Base-by-base conservation (phyloP, 2,113 vertebrate genomes). In the Spea multiplicata region DNA sequence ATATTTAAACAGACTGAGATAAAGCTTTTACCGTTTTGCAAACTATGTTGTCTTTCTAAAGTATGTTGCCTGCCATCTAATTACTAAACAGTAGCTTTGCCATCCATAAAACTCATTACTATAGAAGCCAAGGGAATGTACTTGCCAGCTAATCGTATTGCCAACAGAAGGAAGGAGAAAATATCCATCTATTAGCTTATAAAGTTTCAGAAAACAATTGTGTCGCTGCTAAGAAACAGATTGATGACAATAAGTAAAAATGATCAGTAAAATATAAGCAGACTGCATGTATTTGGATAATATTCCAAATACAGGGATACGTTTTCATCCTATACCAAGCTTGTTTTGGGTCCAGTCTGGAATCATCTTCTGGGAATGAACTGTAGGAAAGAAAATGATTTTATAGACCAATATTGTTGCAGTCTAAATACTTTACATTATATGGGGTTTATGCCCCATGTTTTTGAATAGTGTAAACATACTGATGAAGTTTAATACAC, bases 91-190 rank as follows among this genome's bases (percentile, higher is more conserved):
- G 74, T 64, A 67, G 71, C 78, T 74, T 62, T 74, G 78, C 78
- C 71, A 74, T 80, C 78, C 65, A 80, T 80, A 80, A 80, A 80
- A 80, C 78, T 48, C 78, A 80, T 80, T 68, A 80, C 78, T 68
- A 62, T 46, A 47, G 64, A 67, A 80, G 78, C 71, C 78, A 74
- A 62, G 73, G 46, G 64, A 80, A 73, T 50, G 71, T 52, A 53
- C 55, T 74, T 80, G 78, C 78, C 78, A 80, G 68, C 44, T 45
- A 71, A 80, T 68, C 65, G 3, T 55, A 68, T 74, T 73, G 78
- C 78, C 71, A 80, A 65, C 64, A 68, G 78, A 80, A 68, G 71
- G 52, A 74, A 49, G 46, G 64, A 61, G 53, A 61, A 80, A 68
- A 55, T 62, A 80, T 53, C 55, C 62, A 74, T 74, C 78, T 64